Base-by-base conservation (phyloP, 2,113 vertebrate species). In the Dipodomys stephensi region DNA sequence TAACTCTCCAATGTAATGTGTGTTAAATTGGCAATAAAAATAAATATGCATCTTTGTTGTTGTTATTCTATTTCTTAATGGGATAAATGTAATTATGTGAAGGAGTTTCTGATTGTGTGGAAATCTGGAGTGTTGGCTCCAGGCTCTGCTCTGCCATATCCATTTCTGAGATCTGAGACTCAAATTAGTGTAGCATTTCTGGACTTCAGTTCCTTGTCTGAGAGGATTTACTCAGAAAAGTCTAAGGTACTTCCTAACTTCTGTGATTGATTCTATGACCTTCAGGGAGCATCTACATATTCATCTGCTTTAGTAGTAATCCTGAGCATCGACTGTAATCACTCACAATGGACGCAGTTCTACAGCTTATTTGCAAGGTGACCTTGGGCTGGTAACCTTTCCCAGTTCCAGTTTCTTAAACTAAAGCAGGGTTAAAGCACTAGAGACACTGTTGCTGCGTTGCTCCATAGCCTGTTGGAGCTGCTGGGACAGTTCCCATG, bases 1-100 rank as follows among this genome's bases (percentile, higher is more conserved):
- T 90, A 84, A 64, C 69, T 78, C 73, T 82, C 73, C 60, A 68
- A 82, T 64, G 44, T 53, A 81, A 88, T n/a, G 7, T 72, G 28
- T 74, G 23, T 91, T 80, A 49, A n/a, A 76, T 79, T 78, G 68
- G 25, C 78, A 87, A 80, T 89, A 83, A 83, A 86, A 94, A 78
- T 83, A 83, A 62, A 53, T 35, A 71, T 67, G 13, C 62, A 69
- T 39, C 67, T 67, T 94, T 79, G 39, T 39, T 64, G n/a, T 77
- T 68, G 49, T 53, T 53, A 53, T 53, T 53, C 12, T 53, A 11
- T 53, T 77, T 76, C 25, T 39, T 46, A 89, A 57, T 25, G 5
- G 39, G 28, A 49, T 91, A 82, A n/a, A 18, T 84, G 39, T 53
- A 65, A 72, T 86, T 67, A 68, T 80, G 6, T 9, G 11, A 46